Evolutionary conservation across 2,797 vertebrate genomes (phyloP), one percentile per base, ranked within the genome.

Genomic region (Paedocypris micromegethes): DNA sequence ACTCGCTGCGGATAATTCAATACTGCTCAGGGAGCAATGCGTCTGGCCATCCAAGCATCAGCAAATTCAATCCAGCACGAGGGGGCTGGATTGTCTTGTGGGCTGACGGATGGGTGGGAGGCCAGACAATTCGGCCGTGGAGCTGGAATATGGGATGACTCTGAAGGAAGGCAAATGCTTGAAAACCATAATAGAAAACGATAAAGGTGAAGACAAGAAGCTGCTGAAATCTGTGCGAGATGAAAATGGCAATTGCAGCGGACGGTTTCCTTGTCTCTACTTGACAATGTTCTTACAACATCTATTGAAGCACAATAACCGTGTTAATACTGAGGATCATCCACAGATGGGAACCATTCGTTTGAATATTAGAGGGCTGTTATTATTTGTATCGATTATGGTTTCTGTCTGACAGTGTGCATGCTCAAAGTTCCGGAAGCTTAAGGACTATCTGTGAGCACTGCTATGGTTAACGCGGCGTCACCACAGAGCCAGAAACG

Each of bases 1-100:
- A 49, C 64, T 73, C 44, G 38, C 66, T 59, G 70, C 71, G 52
- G 77, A 81, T 83, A 81, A 83, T 81, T 83, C 78, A 80, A 83
- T 80, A 77, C 75, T 72, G 74, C 69, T 62, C 51, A 75, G 67
- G 73, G 75, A 61, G 69, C 72, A 57, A 67, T 63, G 70, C 45
- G 64, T 54, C 23, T 23, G 58, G 48, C 67, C 74, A 68, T 58
- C 57, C 64, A 58, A 77, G 64, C 66, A 61, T 81, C 80, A 79
- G 81, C 78, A 81, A 81, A 81, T 81, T 80, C 70, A 76, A 81
- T 81, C 74, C 78, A 45, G 67, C 59, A 8, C 48, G 45, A 64
- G 63, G 72, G 73, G 75, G 66, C 54, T 75, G 77, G 63, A 43
- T 65, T 75, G 78, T 79, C 73, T 66, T 68, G 44, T 60, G 72